Percentiles rank a stretch among this genome's conserved stretches.
phyloP scores from a whole-genome alignment of 2,113 vertebrate genomes.

The Ploceus nigricollis region DNA sequence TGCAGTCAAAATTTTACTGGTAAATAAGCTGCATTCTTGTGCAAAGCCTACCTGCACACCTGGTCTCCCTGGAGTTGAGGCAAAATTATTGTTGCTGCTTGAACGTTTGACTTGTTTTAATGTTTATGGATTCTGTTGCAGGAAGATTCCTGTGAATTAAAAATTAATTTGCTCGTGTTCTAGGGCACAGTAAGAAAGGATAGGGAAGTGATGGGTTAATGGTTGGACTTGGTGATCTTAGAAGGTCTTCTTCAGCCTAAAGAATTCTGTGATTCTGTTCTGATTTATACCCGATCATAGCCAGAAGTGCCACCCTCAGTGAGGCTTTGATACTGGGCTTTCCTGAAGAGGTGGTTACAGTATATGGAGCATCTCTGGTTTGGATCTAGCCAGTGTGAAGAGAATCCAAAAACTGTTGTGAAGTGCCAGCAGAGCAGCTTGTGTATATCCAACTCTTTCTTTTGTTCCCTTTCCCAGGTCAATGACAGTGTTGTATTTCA shows the following conservation, averaged over 20 bases:
- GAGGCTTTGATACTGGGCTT: neutral
- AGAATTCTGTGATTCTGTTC: neutral
- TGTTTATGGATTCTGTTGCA: neutral
- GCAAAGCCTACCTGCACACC: neutral
- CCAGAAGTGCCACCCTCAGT: neutral
- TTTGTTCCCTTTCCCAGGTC: neutral
- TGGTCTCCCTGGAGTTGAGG: neutral
- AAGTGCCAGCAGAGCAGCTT: neutral
- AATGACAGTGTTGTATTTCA: neutral
- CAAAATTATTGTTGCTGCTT: neutral
- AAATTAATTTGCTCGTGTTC: neutral
- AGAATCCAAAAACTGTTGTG: neutral
- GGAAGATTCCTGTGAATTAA: neutral
- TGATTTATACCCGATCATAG: neutral
- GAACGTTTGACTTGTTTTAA: neutral
- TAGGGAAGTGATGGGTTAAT: neutral
- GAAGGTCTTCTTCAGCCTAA: neutral
- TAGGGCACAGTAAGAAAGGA: neutral
- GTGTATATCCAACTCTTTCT: neutral
- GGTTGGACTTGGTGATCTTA: neutral
- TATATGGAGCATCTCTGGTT: neutral
- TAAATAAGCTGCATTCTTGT: neutral
- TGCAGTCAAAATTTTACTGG: neutral
- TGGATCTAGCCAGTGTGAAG: neutral
- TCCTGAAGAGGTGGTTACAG: neutral